Conservation (phyloP, 1,140 invertebrate species). For the Limonius californicus region DNA sequence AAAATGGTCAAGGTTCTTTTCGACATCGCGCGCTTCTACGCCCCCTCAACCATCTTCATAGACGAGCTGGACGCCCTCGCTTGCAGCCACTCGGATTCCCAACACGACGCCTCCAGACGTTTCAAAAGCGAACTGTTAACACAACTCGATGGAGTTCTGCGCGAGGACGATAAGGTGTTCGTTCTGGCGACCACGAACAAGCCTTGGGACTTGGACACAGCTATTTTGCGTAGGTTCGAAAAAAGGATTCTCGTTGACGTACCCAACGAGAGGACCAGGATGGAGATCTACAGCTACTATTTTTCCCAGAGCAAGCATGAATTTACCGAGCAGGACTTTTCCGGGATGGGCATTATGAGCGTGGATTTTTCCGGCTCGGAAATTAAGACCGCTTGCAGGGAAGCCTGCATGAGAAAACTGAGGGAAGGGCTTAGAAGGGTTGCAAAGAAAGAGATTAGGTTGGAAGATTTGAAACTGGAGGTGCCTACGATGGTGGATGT, state of each 20-base stretch:
- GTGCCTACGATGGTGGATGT: conserved; percentile 19
- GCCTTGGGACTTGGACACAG: conserved; percentile 79
- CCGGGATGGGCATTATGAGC: conserved; percentile 59
- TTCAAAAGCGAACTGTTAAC: conserved; percentile 91
- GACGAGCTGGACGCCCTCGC: conserved; percentile 94
- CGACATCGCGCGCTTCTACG: conserved; percentile 81
- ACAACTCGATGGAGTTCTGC: conserved; percentile 81
- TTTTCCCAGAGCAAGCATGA: conserved; percentile 46
- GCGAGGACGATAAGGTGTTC: conserved; percentile 66
- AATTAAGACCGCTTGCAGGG: conserved; percentile 84
- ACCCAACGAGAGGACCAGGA: conserved; percentile 62
- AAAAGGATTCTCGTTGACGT: conserved; percentile 81
- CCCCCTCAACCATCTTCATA: conserved; percentile 93
- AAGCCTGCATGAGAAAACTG: conserved; percentile 67
- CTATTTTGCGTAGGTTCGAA: conserved; percentile 82
- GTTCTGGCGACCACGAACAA: conserved; percentile 86
- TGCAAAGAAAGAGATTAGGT: conserved; percentile 40
- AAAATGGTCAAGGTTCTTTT: conserved; percentile 86
- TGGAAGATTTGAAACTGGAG: conserved; percentile 7
- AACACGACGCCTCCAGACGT: conserved; percentile 88
- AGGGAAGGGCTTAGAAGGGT: conserved; percentile 41
- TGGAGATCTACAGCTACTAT: conserved; percentile 62
- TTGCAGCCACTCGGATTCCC: conserved; percentile 65
- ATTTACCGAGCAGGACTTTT: conserved; percentile 47
- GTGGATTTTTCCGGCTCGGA: conserved; percentile 85